Base-by-base conservation (phyloP, 2,888 invertebrate species). In the Psococerastis gibbosa region DNA sequence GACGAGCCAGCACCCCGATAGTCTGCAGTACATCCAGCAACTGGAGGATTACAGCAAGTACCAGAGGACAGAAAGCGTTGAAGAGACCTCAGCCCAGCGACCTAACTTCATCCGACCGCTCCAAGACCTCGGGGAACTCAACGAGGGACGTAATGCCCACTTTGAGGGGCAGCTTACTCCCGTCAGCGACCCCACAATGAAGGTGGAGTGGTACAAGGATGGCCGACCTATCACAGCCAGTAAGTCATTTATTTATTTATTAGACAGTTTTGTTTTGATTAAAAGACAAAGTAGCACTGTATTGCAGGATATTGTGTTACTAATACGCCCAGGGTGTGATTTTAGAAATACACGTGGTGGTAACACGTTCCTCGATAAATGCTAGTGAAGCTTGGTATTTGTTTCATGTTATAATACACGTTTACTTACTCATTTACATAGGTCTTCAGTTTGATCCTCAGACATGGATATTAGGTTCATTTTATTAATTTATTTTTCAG, bases 141-240 rank as follows among this genome's bases (percentile, higher is more conserved):
- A 82, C 63, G 89, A 91, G 64, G 89, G 89, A 47, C 74, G 83
- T 52, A 87, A 87, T 62, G 88, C 85, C 52, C 89, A 91, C 60
- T 89, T 91, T 55, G 91, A 91, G 68, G 91, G 81, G 47, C 88
- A 89, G 63, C 69, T 91, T 35, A 84, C 81, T 48, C 91, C 91
- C 47, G 87, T 89, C 43, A 87, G 85, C 56, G 91, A 91, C 60
- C 83, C 89, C 44, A 83, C 82, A 35, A 88, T 91, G 87, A 78
- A 81, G 66, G 85, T 88, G 57, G 88, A 91, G 65, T 91, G 89
- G 89, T 87, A 83, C 67, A 88, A 87, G 67, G 87, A 87, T 72
- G 94, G 92, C 53, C 75, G 79, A 62, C 78, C 92, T 22, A 83
- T 98, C 57, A 91, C 89, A 66, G 89, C 91, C 60, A 94, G 95